Evolutionary conservation across 2,797 vertebrate genomes (phyloP), one percentile per base, ranked within the genome.

Genomic region (Diplodus sargus): DNA sequence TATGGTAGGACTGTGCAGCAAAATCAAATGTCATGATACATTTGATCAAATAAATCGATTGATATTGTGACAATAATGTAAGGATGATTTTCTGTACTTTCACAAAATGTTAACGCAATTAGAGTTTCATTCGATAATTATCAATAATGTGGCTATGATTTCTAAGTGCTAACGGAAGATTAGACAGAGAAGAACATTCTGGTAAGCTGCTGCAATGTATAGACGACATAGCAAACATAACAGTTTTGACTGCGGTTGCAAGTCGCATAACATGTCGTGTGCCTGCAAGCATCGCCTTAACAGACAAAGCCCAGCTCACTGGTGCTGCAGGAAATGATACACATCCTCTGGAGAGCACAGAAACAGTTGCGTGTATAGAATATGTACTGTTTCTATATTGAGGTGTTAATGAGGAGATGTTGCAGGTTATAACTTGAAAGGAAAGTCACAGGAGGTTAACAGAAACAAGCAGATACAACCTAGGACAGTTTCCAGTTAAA

Each of bases 321-420:
- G 1, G 18, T 61, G 34, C 18, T 16, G 54, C 51, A 87, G 88
- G 81, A 90, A 86, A 84, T 86, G 69, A 85, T 58, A n/a, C 74
- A 79, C 60, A 75, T 77, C 78, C 51, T 81, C 57, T 65, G 13
- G 64, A 42, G 43, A 54, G 18, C 16, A 65, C 16, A 53, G 4
- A 60, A 65, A 53, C 13, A 3, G 17, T 39, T 3, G 13, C 5
- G 18, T 17, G 25, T 14, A n/a, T 52, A 13, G 30, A 34, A 1
- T 11, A 2, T 25, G 4, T 7, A 1, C 45, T 69, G 30, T 75
- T 75, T 22, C 48, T 74, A 25, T 18, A 18, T 11, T 18, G 4
- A 20, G 1, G 10, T 63, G 42, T 56, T 25, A 18, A 59, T 78
- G 28, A 23, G 3, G 23, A 82, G 54, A 69, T 51, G 4, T 51